phyloP scores from a whole-genome alignment of 2,888 invertebrate genomes.

The Pseudococcus jackbeardsleyi region DNA sequence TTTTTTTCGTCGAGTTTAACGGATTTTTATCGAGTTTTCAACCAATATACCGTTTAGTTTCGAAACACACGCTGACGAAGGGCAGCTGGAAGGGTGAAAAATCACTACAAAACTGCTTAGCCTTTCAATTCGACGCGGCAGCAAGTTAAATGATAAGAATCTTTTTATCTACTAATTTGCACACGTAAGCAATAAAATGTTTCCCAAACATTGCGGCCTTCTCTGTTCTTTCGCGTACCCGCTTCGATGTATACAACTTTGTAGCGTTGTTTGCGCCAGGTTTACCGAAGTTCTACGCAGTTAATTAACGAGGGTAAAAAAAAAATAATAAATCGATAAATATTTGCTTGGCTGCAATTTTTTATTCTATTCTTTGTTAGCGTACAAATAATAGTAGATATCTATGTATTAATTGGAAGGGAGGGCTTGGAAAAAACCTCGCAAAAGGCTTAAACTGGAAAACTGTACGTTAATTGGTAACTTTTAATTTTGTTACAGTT shows the following conservation, averaged over 20 bases:
- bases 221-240: not conserved
- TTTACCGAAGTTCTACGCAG: conserved; percentile 26
- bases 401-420: not conserved
- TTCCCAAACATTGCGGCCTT: conserved; percentile 5
- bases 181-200: conserved; percentile 41
- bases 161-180: conserved; percentile 38
- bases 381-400: conserved; percentile 1
- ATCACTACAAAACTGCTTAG: not conserved
- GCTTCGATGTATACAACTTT: not conserved
- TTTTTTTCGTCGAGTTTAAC: not conserved
- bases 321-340: conserved; percentile 65
- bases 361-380: conserved; percentile 27
- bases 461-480: conserved; percentile 6
- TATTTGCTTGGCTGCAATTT: conserved; percentile 42
- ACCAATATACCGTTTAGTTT: conserved; percentile 2
- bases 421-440: not conserved
- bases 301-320: conserved; percentile 67
- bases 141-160: conserved; percentile 2
- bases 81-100: not conserved
- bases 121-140: not conserved
- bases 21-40: conserved; percentile 1
- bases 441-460: not conserved
- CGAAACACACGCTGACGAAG: not conserved
- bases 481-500: conserved; percentile 67
- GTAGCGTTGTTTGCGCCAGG: not conserved